A percentile compares a stretch with the other conserved stretches of the same genome.
Conservation (phyloP, 2,888 invertebrate genomes). For the Drosophila parthenogenetica region DNA sequence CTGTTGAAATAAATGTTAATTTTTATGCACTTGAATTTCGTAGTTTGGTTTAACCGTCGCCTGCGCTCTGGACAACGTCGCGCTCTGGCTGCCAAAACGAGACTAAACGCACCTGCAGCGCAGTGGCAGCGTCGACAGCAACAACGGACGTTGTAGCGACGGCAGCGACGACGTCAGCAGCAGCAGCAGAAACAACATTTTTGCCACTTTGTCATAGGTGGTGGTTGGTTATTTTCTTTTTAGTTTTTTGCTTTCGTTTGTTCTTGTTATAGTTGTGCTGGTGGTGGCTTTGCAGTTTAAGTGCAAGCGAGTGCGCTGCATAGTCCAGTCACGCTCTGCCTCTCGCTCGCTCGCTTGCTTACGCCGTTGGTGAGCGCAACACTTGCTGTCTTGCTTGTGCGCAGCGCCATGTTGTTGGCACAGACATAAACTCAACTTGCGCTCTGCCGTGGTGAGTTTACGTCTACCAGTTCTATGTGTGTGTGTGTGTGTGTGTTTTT, state of each 20-base stretch:
- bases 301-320: conserved; percentile 33
- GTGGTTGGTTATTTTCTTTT: conserved; percentile 33
- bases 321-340: neutral
- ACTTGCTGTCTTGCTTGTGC: conserved; percentile 45
- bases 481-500: conserved; percentile 36
- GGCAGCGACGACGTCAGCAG: conserved; percentile 19
- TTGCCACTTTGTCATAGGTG: conserved; percentile 68
- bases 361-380: neutral
- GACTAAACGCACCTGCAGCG: conserved; percentile 84
- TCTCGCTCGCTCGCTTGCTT: conserved; percentile 11
- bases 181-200: conserved; percentile 44
- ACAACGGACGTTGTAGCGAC: conserved; percentile 52
- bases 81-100: conserved; percentile 82
- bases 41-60: conserved; percentile 20
- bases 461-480: conserved; percentile 24
- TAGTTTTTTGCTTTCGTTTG: neutral
- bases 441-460: conserved; percentile 60
- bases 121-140: conserved; percentile 41
- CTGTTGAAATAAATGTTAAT: neutral
- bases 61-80: conserved; percentile 67
- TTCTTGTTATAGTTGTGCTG: neutral
- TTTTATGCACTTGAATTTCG: conserved; percentile 22
- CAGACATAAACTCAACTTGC: conserved; percentile 40
- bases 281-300: conserved; percentile 14
- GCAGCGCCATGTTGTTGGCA: conserved; percentile 61